phyloP scores from a whole-genome alignment of 1,140 invertebrate genomes.

The Hyles vespertilio region DNA sequence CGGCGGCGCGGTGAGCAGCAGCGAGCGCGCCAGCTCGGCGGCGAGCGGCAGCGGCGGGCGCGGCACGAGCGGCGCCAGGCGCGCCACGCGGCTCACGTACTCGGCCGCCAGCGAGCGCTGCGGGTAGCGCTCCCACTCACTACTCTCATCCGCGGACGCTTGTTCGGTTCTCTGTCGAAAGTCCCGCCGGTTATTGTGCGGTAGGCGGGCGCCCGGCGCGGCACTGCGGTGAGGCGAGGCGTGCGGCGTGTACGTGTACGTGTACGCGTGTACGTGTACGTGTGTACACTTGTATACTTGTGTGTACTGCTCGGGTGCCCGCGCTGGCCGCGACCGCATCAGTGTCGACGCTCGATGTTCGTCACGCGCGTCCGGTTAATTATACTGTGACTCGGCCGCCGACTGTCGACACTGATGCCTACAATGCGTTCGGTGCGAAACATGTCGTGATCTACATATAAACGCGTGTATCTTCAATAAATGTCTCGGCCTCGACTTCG shows the following conservation, averaged over 20 bases:
- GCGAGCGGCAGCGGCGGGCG: conserved; percentile 18
- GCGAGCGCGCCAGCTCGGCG: conserved; percentile 13
- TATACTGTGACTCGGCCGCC: not conserved
- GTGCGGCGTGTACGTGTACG: no score
- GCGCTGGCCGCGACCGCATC: conserved; percentile 3
- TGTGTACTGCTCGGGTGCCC: conserved; percentile 9
- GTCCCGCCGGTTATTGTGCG: conserved; percentile 13
- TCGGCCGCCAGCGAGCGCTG: conserved; percentile 37
- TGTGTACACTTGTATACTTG: no score
- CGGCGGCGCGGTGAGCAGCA: conserved; percentile 11
- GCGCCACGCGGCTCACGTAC: conserved; percentile 48
- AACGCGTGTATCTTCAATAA: no score
- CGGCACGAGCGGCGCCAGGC: conserved; percentile 43
- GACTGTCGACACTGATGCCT: conserved; percentile 3
- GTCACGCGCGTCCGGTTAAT: not conserved
- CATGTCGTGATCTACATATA: no score
- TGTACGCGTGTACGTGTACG: no score
- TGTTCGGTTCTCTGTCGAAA: conserved; percentile 23
- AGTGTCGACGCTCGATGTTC: not conserved
- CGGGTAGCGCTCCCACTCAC: conserved; percentile 6
- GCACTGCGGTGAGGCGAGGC: not conserved
- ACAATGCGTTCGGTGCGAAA: no score
- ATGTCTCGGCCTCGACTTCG: no score
- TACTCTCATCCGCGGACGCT: conserved; percentile 3
- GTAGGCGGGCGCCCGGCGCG: conserved; percentile 8